A percentile compares a stretch with the other conserved stretches of the same genome.
These are phyloP conservation scores for Drosophila cracens DNA, from an alignment of 2,888 invertebrate species.

Conservation along the genomic window DNA sequence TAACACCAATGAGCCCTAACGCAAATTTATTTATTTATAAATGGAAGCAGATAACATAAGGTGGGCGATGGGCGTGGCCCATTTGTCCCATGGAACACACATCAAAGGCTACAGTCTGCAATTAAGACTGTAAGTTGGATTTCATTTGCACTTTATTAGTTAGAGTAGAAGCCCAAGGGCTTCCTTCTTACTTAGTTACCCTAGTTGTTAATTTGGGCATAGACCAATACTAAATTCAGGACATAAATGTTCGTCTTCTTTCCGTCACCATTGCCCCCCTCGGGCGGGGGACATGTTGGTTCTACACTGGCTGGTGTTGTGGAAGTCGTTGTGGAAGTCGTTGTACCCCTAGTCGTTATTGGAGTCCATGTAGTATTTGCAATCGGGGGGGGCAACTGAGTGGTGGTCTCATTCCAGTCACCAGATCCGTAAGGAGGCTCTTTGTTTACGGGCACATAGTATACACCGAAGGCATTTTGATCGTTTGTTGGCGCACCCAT, in stretches of 20 bases:
- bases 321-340: too few species aligned
- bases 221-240: conserved; percentile 62
- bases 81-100: not conserved
- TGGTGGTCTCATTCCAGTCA: conserved; percentile 7
- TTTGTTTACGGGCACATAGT: conserved; percentile 77
- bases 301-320: conserved; percentile 5
- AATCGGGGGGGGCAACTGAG: conserved; percentile 22
- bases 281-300: conserved; percentile 19
- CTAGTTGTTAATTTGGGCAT: conserved; percentile 49
- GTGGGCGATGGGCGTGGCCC: conserved; percentile 13
- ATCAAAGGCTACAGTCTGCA: conserved; percentile 41
- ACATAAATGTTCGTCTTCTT: conserved; percentile 56
- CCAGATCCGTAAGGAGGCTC: conserved; percentile 75
- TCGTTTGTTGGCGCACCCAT: conserved; percentile 76
- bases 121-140: conserved; percentile 30
- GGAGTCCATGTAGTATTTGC: too few species aligned
- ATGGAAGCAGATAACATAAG: conserved; percentile 12
- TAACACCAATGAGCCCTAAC: conserved; percentile 7
- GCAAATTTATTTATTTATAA: conserved; percentile 11
- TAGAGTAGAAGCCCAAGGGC: not conserved
- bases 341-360: too few species aligned
- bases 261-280: conserved; percentile 26
- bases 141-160: conserved; percentile 43
- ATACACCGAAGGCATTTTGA: conserved; percentile 75
- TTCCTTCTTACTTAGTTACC: conserved; percentile 1